Evolutionary conservation across 2,113 vertebrate species (phyloP).

Genomic region (Scytalopus superciliaris): DNA sequence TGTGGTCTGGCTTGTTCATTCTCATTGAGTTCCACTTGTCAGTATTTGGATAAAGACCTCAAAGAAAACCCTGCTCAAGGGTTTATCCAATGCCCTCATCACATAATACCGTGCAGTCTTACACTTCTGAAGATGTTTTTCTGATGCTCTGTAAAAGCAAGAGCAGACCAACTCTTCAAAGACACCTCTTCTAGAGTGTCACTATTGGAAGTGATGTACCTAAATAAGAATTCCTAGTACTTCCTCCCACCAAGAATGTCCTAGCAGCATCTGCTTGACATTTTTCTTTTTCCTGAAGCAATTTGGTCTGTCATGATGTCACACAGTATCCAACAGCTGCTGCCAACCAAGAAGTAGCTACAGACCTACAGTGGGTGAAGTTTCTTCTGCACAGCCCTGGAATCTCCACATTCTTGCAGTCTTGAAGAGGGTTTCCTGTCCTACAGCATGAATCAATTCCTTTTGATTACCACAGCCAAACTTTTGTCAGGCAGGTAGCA

Average conservation of each 20-base stretch:
- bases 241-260: not conserved
- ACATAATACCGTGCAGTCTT: not conserved
- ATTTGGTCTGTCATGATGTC: not conserved
- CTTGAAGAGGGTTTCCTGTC: not conserved
- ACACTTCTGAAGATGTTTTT: not conserved
- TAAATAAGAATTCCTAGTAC: not conserved
- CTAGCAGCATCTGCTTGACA: not conserved
- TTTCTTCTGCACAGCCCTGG: not conserved
- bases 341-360: not conserved
- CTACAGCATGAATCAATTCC: not conserved
- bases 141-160: not conserved
- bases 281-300: not conserved
- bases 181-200: not conserved
- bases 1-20: not conserved
- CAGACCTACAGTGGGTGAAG: not conserved
- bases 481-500: not conserved
- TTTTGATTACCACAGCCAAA: not conserved
- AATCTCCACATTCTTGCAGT: not conserved
- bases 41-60: not conserved
- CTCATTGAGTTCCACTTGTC: not conserved
- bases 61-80: not conserved
- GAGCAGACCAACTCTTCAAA: not conserved
- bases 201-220: not conserved
- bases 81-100: not conserved
- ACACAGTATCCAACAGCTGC: not conserved